phyloP scores from a whole-genome alignment of 2,113 vertebrate species.

The Brachypodius melanocephalos region DNA sequence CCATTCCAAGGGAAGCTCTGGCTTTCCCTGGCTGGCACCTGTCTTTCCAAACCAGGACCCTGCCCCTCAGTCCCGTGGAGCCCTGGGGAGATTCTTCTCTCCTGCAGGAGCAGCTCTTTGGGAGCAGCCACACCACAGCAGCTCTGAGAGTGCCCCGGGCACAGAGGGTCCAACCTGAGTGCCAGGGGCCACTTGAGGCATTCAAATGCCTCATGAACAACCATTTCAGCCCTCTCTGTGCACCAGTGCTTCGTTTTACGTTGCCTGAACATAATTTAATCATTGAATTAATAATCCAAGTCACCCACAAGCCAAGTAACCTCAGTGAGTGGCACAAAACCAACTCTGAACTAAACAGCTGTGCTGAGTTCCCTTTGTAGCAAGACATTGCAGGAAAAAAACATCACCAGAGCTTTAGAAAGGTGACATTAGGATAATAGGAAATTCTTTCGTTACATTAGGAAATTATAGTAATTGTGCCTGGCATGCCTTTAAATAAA shows the following conservation, averaged over 20 bases:
- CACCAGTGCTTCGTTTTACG: not conserved
- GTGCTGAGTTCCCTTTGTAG: not conserved
- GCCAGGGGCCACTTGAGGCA: not conserved
- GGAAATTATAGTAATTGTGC: constrained; percentile 26
- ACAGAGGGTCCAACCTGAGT: not conserved
- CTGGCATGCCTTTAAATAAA: constrained; percentile 12
- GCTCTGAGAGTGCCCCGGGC: not conserved
- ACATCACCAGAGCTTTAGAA: not conserved
- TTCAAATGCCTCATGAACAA: not conserved
- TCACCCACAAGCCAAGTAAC: not conserved
- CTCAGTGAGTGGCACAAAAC: not conserved
- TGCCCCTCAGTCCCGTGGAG: not conserved
- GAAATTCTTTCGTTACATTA: constrained; percentile 3
- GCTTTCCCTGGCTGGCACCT: not conserved
- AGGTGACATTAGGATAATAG: constrained; percentile 6
- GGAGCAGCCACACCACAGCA: not conserved
- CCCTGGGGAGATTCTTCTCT: not conserved
- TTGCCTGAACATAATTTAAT: not conserved
- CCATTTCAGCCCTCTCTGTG: not conserved
- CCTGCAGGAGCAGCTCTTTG: not conserved
- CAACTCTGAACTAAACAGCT: not conserved
- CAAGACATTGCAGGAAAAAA: not conserved
- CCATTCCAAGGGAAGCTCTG: not conserved
- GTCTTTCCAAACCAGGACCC: not conserved
- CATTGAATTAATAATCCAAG: not conserved